Evolutionary conservation across 2,888 invertebrate genomes (phyloP), one percentile per base, ranked within the genome.

Genomic region (Dastarcus helophoroides): DNA sequence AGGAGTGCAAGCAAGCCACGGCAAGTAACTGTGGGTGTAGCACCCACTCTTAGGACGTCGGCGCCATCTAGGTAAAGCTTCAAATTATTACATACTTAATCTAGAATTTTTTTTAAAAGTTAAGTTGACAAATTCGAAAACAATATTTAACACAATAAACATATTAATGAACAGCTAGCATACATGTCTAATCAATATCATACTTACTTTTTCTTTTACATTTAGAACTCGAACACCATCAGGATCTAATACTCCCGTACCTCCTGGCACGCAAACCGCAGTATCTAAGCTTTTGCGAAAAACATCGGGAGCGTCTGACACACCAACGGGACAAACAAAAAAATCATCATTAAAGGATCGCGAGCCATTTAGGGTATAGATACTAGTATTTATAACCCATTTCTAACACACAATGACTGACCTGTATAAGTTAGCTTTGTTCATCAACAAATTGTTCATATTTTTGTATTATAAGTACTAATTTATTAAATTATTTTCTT

Each of bases 191-290:
- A 26, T 14, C 15, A 8, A 9, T 10, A 25, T 9, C 14, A 3
- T 25, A 12, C n/a, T 12, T 25, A 3, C 3, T 22, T 22, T n/a
- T n/a, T n/a, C n/a, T n/a, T n/a, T n/a, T 17, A 48, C 38, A 41
- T 52, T 40, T 59, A 82, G 81, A 64, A 76, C 79, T 59, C 68
- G 79, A 55, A 81, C 81, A 42, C 79, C 81, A 31, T 81, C 82
- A 32, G 80, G 80, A 34, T 79, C 80, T 38, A 77, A 76, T 39
- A 79, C 79, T 7, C 79, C 80, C 24, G 70, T 79, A 36, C 71
- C 77, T 11, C 63, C 76, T 15, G 75, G 73, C 21, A 68, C 71
- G 47, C 65, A 65, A 53, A 74, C 74, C 11, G 73, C 73, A 9
- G 71, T 73, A 14, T 67, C 76, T 26, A 69, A 75, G 45, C 56